A percentile compares a stretch with the other conserved stretches of the same genome.
Conservation (phyloP, 2,113 vertebrate species). For the Glaucidium brasilianum region DNA sequence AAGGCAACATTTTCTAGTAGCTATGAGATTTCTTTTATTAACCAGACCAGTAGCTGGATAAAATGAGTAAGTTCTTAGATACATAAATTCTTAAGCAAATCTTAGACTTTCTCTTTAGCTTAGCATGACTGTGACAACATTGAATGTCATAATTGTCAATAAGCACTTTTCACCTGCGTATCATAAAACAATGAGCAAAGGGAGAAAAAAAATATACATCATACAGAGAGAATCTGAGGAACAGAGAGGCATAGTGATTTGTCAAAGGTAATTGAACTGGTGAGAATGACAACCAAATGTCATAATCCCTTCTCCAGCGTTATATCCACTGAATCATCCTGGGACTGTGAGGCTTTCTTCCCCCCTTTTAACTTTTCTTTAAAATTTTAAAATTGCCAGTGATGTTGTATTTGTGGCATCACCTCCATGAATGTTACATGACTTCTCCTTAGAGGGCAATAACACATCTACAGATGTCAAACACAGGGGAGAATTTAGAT, state of each 20-base stretch:
- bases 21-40: background rate
- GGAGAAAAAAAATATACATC: background rate
- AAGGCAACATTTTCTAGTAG: background rate
- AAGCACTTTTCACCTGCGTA: background rate
- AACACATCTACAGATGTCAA: background rate
- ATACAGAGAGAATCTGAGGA: background rate
- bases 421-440: background rate
- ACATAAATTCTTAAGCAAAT: background rate
- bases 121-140: background rate
- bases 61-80: background rate
- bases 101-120: background rate
- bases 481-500: background rate
- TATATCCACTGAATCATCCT: background rate
- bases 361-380: background rate
- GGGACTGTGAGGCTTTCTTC: background rate
- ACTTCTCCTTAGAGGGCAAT: background rate
- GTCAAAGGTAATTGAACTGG: background rate
- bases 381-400: background rate
- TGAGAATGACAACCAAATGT: background rate
- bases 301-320: background rate
- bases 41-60: background rate
- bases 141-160: background rate
- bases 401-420: rapidly evolving
- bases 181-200: background rate
- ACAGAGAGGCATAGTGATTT: background rate